Evolutionary conservation across 2,113 vertebrate species (phyloP), one percentile per base, ranked within the genome.

Genomic region (Xiphophorus maculatus): DNA sequence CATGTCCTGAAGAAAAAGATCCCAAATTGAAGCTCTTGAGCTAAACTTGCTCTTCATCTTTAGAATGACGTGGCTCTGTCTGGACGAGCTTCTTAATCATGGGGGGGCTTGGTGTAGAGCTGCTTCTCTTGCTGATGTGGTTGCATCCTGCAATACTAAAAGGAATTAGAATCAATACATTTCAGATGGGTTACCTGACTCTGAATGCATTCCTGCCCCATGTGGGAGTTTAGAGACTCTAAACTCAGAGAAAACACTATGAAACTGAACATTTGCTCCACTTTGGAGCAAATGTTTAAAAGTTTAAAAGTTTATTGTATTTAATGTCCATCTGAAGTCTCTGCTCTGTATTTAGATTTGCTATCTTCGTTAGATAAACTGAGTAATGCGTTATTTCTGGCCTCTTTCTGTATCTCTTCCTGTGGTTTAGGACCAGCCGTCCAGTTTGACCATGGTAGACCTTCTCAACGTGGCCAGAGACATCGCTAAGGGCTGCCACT

Each of bases 401-500:
- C 76, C 44, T 69, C 30, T 61, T 48, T 29, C 42, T 73, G 14
- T 63, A n/a, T 66, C 13, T 66, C 13, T n/a, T 90, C 27, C 91
- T 65, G 42, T 51, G 86, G 68, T 70, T 30, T 85, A 99, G 98
- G 98, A 94, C 61, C 97, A 98, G 71, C 95, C 96, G 0, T 98
- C 98, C 82, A 98, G 96, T 70, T 94, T 99, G 69, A 95, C 89
- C 79, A 99, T 99, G 97, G 93, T 99, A 91, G 98, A 99, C 84
- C 95, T 99, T 73, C 96, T 99, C 30, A 98, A 96, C 0, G 95
- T 99, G 81, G 96, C 98, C 83, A 95, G 94, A 90, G 98, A 99
- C 91, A 99, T 99, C 2, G 97, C 98, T 15, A 96, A 95, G 72
- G 98, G 98, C 82, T 98, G 97, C 90, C 97, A 98, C 90, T 99